Percentiles rank a stretch among this genome's conserved stretches.
phyloP scores from a whole-genome alignment of 92 coral and sea anemone genomes.

The Zoanthus gigantus region DNA sequence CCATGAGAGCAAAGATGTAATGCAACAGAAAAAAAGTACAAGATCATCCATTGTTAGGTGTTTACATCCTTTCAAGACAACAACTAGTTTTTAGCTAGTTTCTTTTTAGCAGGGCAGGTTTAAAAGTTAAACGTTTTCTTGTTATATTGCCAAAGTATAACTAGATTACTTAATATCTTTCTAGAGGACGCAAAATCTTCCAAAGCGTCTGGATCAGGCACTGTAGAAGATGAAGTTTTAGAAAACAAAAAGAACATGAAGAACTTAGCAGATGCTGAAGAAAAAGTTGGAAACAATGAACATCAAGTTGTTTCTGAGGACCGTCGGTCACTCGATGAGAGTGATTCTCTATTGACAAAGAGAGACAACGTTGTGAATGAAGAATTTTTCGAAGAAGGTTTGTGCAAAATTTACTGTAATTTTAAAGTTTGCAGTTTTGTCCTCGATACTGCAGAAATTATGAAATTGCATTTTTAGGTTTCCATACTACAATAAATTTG shows the following conservation, averaged over 20 bases:
- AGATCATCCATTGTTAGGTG: too few relatives aligned
- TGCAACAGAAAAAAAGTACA: background rate
- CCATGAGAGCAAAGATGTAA: background rate
- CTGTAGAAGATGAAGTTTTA: background rate
- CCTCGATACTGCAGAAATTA: too few relatives aligned
- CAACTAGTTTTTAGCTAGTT: too few relatives aligned
- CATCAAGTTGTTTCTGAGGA: background rate
- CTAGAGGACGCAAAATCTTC: background rate
- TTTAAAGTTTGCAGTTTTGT: too few relatives aligned
- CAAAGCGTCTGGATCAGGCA: background rate
- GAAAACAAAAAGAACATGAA: background rate
- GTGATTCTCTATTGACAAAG: background rate
- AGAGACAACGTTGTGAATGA: constrained; percentile 14
- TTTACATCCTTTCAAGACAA: too few relatives aligned
- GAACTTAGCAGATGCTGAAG: background rate
- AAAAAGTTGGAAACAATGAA: background rate
- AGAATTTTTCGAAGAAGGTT: constrained; percentile 29
- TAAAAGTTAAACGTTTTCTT: too few relatives aligned
- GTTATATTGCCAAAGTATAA: background rate
- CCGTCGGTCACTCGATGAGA: background rate
- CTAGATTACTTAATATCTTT: background rate
- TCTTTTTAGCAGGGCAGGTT: too few relatives aligned
- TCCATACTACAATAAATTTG: too few relatives aligned
- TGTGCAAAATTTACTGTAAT: background rate
- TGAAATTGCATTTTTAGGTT: too few relatives aligned